Percentiles rank a stretch among this genome's conserved stretches.
phyloP scores from a whole-genome alignment of 2,888 invertebrate genomes.

The Agonopterix heracliana region DNA sequence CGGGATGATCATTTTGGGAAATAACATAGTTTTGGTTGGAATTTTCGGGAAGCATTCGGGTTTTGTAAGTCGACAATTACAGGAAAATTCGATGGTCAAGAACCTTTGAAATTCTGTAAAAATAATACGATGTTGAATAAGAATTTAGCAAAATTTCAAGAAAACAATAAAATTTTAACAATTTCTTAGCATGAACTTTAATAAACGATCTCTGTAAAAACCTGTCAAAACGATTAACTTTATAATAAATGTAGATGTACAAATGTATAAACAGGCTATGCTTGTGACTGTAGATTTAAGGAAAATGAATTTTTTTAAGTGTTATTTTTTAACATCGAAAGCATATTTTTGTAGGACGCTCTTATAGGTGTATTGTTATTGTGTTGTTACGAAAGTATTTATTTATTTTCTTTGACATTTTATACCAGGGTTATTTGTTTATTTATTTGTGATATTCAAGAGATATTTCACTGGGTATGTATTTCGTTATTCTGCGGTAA shows the following conservation, averaged over 20 bases:
- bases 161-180: no score
- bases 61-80: neutral
- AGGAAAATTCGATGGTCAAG: neutral
- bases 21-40: no score
- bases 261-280: slow-evolving; percentile 11
- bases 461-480: neutral
- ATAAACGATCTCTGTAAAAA: neutral
- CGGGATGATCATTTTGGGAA: no score
- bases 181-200: neutral
- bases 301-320: neutral
- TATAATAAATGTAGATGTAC: slow-evolving; percentile 14
- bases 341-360: slow-evolving; percentile 33
- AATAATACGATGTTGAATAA: no score
- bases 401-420: slow-evolving; percentile 10
- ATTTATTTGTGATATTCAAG: no score
- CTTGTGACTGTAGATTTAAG: slow-evolving; percentile 3
- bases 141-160: no score
- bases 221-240: neutral
- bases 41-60: no score
- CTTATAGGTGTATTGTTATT: slow-evolving; percentile 26
- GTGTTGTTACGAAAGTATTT: slow-evolving; percentile 14
- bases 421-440: slow-evolving; percentile 1
- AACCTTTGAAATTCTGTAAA: no score
- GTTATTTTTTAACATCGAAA: slow-evolving; percentile 17
- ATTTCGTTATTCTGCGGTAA: slow-evolving; percentile 8